Evolutionary conservation across 2,113 vertebrate genomes (phyloP).

Genomic region (Chaetura pelagica): DNA sequence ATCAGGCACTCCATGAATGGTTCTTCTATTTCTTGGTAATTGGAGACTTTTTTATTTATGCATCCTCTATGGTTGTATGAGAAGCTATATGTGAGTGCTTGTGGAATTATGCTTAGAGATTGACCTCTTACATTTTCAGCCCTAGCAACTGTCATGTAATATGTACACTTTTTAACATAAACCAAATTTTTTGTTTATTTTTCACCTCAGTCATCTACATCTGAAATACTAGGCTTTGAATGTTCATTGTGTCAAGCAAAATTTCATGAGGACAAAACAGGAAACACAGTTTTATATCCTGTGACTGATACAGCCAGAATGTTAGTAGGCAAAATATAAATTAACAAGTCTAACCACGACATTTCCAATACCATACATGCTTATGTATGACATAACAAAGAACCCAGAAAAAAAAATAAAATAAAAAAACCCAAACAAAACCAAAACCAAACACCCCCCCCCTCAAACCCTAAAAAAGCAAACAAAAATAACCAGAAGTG

Average conservation of each 20-base stretch:
- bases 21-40: constrained; percentile 68
- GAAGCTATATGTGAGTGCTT: not conserved
- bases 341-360: not conserved
- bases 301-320: not conserved
- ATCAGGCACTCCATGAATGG: constrained; percentile 55
- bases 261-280: not conserved
- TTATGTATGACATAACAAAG: not conserved
- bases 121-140: not conserved
- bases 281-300: not conserved
- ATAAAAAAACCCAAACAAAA: no score
- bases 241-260: not conserved
- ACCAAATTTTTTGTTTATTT: not conserved
- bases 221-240: not conserved
- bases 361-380: not conserved
- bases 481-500: not conserved
- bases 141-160: not conserved
- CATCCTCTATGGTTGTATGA: constrained; percentile 2
- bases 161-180: not conserved
- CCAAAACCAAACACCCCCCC: no score
- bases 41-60: constrained; percentile 55
- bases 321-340: not conserved
- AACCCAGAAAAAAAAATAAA: not conserved
- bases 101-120: not conserved
- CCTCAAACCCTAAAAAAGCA: no score
- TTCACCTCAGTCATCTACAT: not conserved